Conservation (phyloP, 2,797 vertebrate genomes). For the Syngnathus rostellatus region DNA sequence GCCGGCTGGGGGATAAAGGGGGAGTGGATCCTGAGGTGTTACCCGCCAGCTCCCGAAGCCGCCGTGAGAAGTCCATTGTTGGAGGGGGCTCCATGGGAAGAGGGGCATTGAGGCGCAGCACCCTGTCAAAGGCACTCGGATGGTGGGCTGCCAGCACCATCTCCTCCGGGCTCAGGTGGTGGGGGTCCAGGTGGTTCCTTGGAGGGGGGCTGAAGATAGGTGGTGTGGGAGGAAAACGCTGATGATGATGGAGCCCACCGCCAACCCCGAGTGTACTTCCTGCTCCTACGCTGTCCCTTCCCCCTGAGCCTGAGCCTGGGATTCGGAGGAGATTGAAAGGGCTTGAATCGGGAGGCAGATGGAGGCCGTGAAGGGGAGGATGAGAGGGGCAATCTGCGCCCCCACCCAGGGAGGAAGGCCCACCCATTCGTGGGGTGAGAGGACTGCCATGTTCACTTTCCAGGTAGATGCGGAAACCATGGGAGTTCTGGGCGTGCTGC, state of each 20-base stretch:
- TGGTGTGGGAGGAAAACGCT: slow-evolving; percentile 94
- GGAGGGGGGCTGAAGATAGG: slow-evolving; percentile 98
- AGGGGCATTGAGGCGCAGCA: slow-evolving; percentile 98
- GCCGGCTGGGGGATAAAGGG: slow-evolving; percentile 91
- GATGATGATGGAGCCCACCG: slow-evolving; percentile 77
- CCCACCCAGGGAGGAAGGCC: slow-evolving; percentile 82
- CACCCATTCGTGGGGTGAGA: slow-evolving; percentile 93
- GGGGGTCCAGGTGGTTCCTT: slow-evolving; percentile 95
- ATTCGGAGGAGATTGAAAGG: slow-evolving; percentile 98
- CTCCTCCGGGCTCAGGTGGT: slow-evolving; percentile 98
- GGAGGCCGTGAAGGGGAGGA: slow-evolving; percentile 95
- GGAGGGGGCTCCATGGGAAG: slow-evolving; percentile 95
- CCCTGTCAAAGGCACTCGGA: slow-evolving; percentile 99
- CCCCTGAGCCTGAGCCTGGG: slow-evolving; percentile 89
- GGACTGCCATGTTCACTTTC: slow-evolving; percentile 98
- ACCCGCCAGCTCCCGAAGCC: slow-evolving; percentile 96
- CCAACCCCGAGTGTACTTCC: slow-evolving; percentile 60
- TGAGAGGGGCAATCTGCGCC: slow-evolving; percentile 92
- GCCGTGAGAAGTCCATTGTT: slow-evolving; percentile 98
- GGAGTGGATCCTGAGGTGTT: slow-evolving; percentile 92
- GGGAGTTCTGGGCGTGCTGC: slow-evolving; percentile 98
- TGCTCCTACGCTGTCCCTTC: slow-evolving; percentile 77
- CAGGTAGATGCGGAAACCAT: slow-evolving; percentile 98
- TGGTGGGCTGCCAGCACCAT: slow-evolving; percentile 97
- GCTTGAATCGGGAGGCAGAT: slow-evolving; percentile 96